Conservation (phyloP, 2,888 invertebrate genomes). For the Latrodectus elegans region DNA sequence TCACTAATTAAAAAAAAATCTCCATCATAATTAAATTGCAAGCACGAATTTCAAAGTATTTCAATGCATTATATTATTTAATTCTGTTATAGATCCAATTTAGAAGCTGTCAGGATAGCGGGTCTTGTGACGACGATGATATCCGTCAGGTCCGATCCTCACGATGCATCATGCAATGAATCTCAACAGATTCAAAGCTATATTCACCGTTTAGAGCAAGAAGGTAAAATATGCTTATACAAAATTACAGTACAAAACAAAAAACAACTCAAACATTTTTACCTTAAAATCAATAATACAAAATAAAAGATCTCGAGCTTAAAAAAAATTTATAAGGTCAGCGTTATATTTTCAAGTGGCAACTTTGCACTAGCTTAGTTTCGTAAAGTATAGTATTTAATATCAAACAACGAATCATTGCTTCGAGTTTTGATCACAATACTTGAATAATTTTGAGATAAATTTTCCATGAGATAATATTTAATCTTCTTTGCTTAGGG, state of each 20-base stretch:
- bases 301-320: too few relatives aligned
- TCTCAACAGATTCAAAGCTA: slow-evolving; percentile 80
- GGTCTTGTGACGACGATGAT: slow-evolving; percentile 88
- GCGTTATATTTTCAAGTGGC: too few relatives aligned
- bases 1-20: neutral
- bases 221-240: slow-evolving; percentile 77
- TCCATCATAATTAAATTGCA: too few relatives aligned
- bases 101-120: slow-evolving; percentile 88
- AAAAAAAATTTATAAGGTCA: too few relatives aligned
- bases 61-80: neutral
- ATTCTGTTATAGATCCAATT: slow-evolving; percentile 79
- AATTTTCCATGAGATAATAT: neutral
- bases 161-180: slow-evolving; percentile 66
- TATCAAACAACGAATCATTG: too few relatives aligned
- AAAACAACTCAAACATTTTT: too few relatives aligned
- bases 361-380: too few relatives aligned
- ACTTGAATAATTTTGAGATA: neutral
- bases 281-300: too few relatives aligned
- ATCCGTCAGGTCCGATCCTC: slow-evolving; percentile 78
- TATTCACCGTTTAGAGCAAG: slow-evolving; percentile 84
- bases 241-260: neutral
- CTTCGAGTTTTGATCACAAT: too few relatives aligned
- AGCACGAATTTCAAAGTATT: too few relatives aligned
- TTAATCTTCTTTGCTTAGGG: slow-evolving; percentile 9
- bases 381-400: too few relatives aligned